These are phyloP conservation scores for Megalops atlanticus DNA, from an alignment of 2,113 vertebrate species.

Conservation along the genomic window DNA sequence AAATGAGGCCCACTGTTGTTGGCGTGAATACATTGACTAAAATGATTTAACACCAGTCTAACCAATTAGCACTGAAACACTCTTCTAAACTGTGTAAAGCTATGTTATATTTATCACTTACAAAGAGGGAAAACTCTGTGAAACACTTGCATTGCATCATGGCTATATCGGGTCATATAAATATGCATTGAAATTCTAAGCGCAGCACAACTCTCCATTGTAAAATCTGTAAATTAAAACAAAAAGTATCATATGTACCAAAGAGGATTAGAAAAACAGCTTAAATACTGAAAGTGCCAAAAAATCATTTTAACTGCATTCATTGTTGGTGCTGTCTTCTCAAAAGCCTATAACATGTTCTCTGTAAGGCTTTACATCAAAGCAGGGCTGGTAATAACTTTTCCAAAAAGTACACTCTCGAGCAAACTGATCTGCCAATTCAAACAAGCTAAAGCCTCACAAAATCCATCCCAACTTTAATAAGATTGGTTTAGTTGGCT, in stretches of 20 bases:
- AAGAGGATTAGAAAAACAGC: conserved; percentile 9
- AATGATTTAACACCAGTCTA: neutral
- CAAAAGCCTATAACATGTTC: neutral
- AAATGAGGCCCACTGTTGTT: neutral
- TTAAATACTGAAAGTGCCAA: neutral
- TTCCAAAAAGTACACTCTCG: conserved; percentile 21
- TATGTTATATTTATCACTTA: neutral
- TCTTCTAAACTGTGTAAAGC: neutral
- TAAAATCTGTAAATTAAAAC: conserved; percentile 12
- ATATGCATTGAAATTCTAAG: neutral
- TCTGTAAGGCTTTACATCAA: conserved; percentile 22
- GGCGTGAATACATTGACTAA: neutral
- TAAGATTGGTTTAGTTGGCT: conserved; percentile 18
- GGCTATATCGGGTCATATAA: neutral
- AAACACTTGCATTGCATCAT: neutral
- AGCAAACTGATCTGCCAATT: conserved; percentile 28
- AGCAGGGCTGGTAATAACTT: neutral
- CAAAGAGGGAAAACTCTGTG: neutral
- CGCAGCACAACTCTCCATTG: neutral
- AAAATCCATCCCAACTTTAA: conserved; percentile 25
- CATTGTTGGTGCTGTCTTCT: neutral
- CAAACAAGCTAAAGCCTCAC: conserved; percentile 23
- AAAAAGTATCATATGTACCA: conserved; percentile 24
- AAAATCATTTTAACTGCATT: conserved; percentile 9
- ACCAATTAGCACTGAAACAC: neutral